Evolutionary conservation across 2,888 invertebrate species (phyloP), one percentile per base, ranked within the genome.

Genomic region (Erynnis tages): DNA sequence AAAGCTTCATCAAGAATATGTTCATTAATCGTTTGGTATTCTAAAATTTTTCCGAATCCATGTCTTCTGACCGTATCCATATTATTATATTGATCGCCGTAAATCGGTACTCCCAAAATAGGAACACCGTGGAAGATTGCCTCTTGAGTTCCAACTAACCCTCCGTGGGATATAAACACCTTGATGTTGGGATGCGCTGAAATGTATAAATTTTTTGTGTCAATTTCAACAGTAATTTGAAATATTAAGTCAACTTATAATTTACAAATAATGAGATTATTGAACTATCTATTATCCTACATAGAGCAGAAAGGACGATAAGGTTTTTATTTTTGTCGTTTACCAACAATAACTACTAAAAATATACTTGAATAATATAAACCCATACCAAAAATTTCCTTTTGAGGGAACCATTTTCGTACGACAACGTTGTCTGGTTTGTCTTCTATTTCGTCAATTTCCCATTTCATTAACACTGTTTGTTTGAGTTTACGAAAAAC

Each of bases 391-490:
- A 93, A 69, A 30, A 93, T 86, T 55, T 92, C 92, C 56, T 91
- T 90, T 62, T 94, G 94, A 0, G 94, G 94, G 29, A 93, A 65
- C 94, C 94, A 94, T 59, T 92, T 91, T 54, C 80, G 74, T 5
- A 91, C 73, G 40, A 90, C 76, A 0, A 94, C 82, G 65, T 93
- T 93, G 0, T 79, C 61, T 0, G 92, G 85, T 60, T 89, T 82
- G 11, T 88, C 87, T 0, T 83, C 81, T n/a, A 91, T 63, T 1
- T 75, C 70, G 10, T 91, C 82, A 0, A 90, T 88, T 56, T 93
- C 93, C 91, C 92, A 93, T 76, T 93, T 93, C 93, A 93, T 93
- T 8, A 94, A 65, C 0, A 94, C 90, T 2, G 84, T 91, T 52
- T 93, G 91, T 54, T 93, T 91, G 0, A 93, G 61, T 43, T 82